Evolutionary conservation across 2,797 vertebrate genomes (phyloP).

Genomic region (Sebastes vulpes): DNA sequence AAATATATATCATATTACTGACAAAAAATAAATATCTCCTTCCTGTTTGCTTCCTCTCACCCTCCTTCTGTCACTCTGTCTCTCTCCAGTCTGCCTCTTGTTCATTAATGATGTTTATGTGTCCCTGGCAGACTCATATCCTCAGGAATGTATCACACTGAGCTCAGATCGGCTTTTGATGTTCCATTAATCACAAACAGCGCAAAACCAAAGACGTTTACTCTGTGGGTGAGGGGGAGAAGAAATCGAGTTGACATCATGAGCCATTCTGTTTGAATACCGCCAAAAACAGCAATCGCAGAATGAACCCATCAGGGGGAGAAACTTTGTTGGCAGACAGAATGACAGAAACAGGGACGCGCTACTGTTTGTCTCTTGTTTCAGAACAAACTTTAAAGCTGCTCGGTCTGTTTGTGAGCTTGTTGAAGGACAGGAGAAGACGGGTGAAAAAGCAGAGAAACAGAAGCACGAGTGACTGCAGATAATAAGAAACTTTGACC

Average conservation of each 20-base stretch:
- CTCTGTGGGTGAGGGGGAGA: slow-evolving; percentile 61
- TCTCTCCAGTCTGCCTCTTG: slow-evolving; percentile 56
- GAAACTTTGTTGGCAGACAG: slow-evolving; percentile 28
- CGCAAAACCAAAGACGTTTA: slow-evolving; percentile 72
- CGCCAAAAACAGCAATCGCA: slow-evolving; percentile 45
- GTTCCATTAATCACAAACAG: slow-evolving; percentile 82
- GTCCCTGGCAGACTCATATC: slow-evolving; percentile 71
- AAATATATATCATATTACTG: slow-evolving; percentile 61
- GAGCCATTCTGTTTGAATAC: slow-evolving; percentile 70
- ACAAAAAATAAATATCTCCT: slow-evolving; percentile 53
- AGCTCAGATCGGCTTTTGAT: slow-evolving; percentile 73
- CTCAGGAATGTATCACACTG: slow-evolving; percentile 76
- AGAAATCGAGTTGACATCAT: slow-evolving; percentile 58
- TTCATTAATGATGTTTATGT: slow-evolving; percentile 83
- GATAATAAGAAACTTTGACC: slow-evolving; percentile 52
- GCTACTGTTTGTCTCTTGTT: not conserved
- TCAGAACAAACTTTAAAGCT: slow-evolving; percentile 27
- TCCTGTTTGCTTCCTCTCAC: slow-evolving; percentile 38
- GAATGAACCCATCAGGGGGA: slow-evolving; percentile 34
- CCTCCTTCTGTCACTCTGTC: slow-evolving; percentile 40
- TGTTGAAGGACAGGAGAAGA: not conserved
- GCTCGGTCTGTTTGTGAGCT: not conserved
- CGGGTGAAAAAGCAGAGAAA: not conserved
- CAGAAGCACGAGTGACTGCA: slow-evolving; percentile 20
- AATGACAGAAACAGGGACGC: slow-evolving; percentile 19